A percentile compares a stretch with the other conserved stretches of the same genome.
Evolutionary conservation across 2,797 vertebrate species (phyloP).

Genomic region (Neomorphus geoffroyi): DNA sequence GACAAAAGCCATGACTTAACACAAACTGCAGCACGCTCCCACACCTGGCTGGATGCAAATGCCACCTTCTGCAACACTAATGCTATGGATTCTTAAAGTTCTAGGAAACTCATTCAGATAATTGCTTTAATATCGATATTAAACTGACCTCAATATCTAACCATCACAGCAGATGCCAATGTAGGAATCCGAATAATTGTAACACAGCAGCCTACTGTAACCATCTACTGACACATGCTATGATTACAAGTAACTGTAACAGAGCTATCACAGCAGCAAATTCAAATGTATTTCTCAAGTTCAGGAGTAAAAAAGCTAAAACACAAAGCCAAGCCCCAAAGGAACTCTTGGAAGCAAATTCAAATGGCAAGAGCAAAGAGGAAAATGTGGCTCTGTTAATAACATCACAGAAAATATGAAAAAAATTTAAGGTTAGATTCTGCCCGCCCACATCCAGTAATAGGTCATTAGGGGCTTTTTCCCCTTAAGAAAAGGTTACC

Average conservation of each 20-base stretch:
- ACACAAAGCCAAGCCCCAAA: not conserved
- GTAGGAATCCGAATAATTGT: not conserved
- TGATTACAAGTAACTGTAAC: not conserved
- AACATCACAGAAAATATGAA: not conserved
- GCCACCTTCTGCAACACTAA: not conserved
- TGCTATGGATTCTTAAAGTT: not conserved
- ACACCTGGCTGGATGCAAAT: not conserved
- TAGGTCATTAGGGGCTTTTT: not conserved
- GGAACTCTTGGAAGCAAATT: not conserved
- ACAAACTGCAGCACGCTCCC: not conserved
- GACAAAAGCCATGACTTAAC: not conserved
- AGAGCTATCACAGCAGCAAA: not conserved
- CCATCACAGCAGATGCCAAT: not conserved
- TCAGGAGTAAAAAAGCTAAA: not conserved
- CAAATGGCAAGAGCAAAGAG: not conserved
- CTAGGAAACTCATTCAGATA: not conserved
- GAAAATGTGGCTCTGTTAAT: not conserved
- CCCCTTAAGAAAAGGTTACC: not conserved
- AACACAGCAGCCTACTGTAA: not conserved
- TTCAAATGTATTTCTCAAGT: not conserved
- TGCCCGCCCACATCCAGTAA: not conserved
- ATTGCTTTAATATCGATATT: not conserved
- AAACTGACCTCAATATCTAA: not conserved
- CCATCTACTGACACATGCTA: not conserved
- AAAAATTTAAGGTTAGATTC: not conserved